These are phyloP conservation scores for Phoxinus phoxinus DNA, from an alignment of 2,113 vertebrate species.

Conservation along the genomic window DNA sequence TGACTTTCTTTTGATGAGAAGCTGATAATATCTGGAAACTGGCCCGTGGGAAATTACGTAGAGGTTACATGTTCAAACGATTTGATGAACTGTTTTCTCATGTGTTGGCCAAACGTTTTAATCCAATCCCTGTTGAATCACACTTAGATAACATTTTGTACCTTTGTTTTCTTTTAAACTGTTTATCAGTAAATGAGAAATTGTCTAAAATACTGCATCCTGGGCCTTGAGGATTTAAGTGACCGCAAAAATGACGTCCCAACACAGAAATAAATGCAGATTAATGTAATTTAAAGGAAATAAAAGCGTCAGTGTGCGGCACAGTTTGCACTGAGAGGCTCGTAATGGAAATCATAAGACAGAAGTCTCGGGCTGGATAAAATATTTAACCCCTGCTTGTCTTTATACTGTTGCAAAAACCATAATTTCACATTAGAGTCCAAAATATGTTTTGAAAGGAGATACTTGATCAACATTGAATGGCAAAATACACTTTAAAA, in stretches of 20 bases:
- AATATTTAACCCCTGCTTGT: neutral
- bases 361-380: neutral
- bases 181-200: neutral
- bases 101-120: neutral
- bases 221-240: neutral
- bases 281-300: conserved; percentile 55
- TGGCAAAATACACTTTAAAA: neutral
- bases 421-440: neutral
- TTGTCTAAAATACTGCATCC: neutral
- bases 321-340: conserved; percentile 48
- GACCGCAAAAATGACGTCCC: conserved; percentile 29
- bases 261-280: conserved; percentile 53
- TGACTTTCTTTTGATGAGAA: neutral
- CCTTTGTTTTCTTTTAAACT: neutral
- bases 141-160: conserved; percentile 25
- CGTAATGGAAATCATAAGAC: conserved; percentile 74
- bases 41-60: conserved; percentile 62
- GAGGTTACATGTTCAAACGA: conserved; percentile 57
- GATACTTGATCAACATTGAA: neutral
- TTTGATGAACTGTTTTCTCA: neutral
- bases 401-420: neutral
- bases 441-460: neutral
- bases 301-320: conserved; percentile 58
- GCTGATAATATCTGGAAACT: neutral
- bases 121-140: neutral